phyloP scores from a whole-genome alignment of 2,113 vertebrate species.

The Rhinogobius similis region DNA sequence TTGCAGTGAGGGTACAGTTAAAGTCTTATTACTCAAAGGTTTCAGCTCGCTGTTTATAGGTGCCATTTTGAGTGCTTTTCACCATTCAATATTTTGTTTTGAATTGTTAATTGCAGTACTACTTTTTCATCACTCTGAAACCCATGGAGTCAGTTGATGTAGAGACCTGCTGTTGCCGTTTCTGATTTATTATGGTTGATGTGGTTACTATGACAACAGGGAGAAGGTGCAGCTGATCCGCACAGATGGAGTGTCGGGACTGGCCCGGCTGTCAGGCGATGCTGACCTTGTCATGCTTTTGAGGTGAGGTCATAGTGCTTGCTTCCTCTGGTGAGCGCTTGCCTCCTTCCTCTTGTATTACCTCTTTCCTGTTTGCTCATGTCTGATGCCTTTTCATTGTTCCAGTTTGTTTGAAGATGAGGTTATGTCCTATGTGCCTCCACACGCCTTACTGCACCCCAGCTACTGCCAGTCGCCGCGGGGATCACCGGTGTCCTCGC shows the following conservation, averaged over 20 bases:
- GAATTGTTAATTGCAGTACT: background rate
- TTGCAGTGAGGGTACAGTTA: too few species aligned
- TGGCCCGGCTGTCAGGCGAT: constrained; percentile 90
- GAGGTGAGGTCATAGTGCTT: constrained; percentile 74
- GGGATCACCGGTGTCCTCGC: constrained; percentile 80
- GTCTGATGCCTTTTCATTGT: background rate
- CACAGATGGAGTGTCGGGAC: constrained; percentile 87
- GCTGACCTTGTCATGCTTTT: constrained; percentile 93
- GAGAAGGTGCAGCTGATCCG: constrained; percentile 96
- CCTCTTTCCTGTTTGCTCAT: background rate
- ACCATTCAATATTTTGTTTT: background rate
- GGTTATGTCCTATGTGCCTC: constrained; percentile 94
- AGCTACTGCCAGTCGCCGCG: constrained; percentile 86
- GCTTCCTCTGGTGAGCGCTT: background rate
- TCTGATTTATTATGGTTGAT: background rate
- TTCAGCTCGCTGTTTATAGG: background rate
- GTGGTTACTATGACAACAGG: constrained; percentile 65
- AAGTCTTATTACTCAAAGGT: too few species aligned
- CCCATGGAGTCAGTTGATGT: background rate
- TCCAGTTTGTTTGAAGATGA: constrained; percentile 93
- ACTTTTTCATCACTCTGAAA: background rate
- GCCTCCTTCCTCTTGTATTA: background rate
- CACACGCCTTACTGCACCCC: constrained; percentile 93
- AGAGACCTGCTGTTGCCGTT: background rate
- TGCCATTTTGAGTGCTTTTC: background rate